These are phyloP conservation scores for Mareca strepera DNA, from an alignment of 2,797 vertebrate genomes.

Conservation along the genomic window DNA sequence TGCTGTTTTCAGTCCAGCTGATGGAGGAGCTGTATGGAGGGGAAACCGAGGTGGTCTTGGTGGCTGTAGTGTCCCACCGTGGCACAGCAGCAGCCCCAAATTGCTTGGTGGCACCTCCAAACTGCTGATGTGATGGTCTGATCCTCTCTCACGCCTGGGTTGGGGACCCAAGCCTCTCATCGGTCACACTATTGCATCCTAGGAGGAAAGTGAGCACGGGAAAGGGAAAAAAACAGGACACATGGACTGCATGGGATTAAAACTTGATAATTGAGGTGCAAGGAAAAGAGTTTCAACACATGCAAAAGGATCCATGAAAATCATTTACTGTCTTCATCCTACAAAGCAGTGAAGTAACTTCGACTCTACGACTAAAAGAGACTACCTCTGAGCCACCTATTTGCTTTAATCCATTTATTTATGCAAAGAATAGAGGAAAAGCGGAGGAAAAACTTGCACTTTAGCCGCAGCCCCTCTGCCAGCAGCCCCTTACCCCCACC, in stretches of 20 bases:
- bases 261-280: not conserved
- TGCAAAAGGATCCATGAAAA: not conserved
- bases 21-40: not conserved
- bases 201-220: rapidly evolving
- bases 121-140: rapidly evolving
- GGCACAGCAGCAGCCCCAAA: not conserved
- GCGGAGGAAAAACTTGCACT: not conserved
- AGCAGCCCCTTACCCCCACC: not conserved
- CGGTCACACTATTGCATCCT: not conserved
- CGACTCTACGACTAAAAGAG: not conserved
- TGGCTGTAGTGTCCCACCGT: not conserved
- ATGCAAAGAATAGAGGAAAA: not conserved
- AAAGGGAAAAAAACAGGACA: not conserved
- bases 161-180: rapidly evolving
- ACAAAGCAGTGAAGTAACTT: not conserved
- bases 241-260: rapidly evolving
- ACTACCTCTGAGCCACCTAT: not conserved
- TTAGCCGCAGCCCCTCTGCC: not conserved
- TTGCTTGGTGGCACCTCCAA: not conserved
- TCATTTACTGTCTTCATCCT: not conserved
- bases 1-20: not conserved
- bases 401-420: not conserved
- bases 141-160: not conserved
- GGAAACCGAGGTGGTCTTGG: not conserved
- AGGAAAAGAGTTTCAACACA: not conserved